Base-by-base conservation (phyloP, 2,888 invertebrate genomes). In the Drosophila dives region DNA sequence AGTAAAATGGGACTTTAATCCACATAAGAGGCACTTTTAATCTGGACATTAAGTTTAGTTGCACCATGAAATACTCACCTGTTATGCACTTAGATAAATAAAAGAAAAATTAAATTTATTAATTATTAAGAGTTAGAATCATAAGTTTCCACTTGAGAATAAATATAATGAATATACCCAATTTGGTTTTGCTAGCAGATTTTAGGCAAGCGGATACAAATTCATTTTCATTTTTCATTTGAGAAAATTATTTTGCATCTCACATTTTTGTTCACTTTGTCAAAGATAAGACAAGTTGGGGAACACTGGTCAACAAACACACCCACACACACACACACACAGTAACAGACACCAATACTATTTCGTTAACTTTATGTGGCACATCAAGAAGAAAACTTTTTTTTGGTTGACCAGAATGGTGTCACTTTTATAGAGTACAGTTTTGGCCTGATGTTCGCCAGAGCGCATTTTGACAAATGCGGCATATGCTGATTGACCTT, bases 371-470 rank as follows among this genome's bases (percentile, higher is more conserved):
- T 70, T 70, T 61, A 53, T 64, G 55, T 72, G 54, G 55, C 59
- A 76, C 80, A 80, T 62, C 80, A 76, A 62, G 40, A 59, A 60
- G 58, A 68, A 87, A 84, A 89, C 69, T 84, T 84, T 88, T 84
- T 88, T 74, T 65, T 81, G 84, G 81, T 83, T 81, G 72, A 75
- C 73, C 77, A 55, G 67, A 62, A 69, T 54, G 74, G 60, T 59
- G 64, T 64, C 67, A 67, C 59, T 62, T 81, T 77, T 72, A 86
- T 83, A 51, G 42, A 83, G 81, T 71, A 80, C 75, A 77, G 67
- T 65, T 59, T 56, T 17, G 34, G 23, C 23, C 15, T 29, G 55
- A 29, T 55, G 38, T 55, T 29, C 38, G 54, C 51, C 58, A 17
- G 61, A 59, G 45, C 29, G 55, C 23, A 50, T 33, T 75, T 63